Evolutionary conservation across 1,140 invertebrate genomes (phyloP), one percentile per base, ranked within the genome.

Genomic region (Frieseomelitta varia): DNA sequence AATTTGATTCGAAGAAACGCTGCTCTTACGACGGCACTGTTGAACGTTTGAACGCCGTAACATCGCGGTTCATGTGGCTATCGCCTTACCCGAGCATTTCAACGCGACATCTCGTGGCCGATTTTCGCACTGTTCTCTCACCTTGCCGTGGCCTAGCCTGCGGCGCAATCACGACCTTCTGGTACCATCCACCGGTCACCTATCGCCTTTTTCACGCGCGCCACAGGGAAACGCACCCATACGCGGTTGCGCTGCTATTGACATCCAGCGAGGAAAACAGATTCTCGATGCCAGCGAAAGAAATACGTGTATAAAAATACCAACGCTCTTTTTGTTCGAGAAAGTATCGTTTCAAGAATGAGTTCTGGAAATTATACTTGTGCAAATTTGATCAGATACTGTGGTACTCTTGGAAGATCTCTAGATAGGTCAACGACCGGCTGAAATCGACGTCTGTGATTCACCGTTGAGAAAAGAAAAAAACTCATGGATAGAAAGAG

Each of bases 121-220:
- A 74, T 90, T 78, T 85, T 30, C 68, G 81, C 86, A 93, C 89
- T 92, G 86, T 87, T 82, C 87, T 78, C 82, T 95, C 89, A 94
- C 93, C 94, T 94, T 94, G 93, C 90, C 87, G 81, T 87, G 93
- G 92, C 94, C 93, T 94, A 95, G 94, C 94, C 94, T 93, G 85
- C 75, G 92, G 94, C 92, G 71, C 81, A 90, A 91, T 90, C 79
- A 81, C 71, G 89, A 85, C 90, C 89, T 91, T 93, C 90, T 85
- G 69, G 82, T 88, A 85, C 85, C 90, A 90, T 89, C 89, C 85
- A 90, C 84, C 71, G 89, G 71, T 90, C 86, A 90, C 82, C 88
- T 84, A 74, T 82, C 80, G 69, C 78, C 79, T 79, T 81, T 63
- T 81, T 78, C 30, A 21, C n/a, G 19, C 47, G 19, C 47, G 39